Evolutionary conservation across 2,113 vertebrate species (phyloP).

Genomic region (Caranx melampygus): DNA sequence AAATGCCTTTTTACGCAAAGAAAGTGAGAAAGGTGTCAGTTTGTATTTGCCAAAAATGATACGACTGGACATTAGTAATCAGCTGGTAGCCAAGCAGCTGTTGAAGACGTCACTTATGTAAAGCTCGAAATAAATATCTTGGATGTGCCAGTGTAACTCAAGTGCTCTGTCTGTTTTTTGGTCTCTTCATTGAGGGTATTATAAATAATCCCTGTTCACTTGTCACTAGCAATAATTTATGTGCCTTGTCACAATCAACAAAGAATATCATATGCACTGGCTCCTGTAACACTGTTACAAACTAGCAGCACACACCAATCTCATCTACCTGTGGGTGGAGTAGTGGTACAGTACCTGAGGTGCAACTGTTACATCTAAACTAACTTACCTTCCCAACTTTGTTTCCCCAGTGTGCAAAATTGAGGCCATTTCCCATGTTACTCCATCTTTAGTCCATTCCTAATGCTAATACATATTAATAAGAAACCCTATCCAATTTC

Average conservation of each 20-base stretch:
- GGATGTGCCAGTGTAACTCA: background rate
- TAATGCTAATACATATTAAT: slow-evolving; percentile 67
- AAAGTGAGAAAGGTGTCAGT: background rate
- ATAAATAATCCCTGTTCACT: background rate
- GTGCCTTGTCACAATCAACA: background rate
- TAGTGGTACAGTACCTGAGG: too few relatives aligned
- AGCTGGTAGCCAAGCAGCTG: slow-evolving; percentile 2
- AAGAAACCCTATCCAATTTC: slow-evolving; percentile 61
- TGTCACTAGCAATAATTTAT: background rate
- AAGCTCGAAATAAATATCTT: background rate
- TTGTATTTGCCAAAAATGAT: background rate
- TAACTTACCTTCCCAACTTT: slow-evolving; percentile 23
- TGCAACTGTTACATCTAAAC: background rate
- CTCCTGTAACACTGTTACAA: background rate
- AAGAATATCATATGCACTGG: background rate
- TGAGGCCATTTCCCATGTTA: slow-evolving; percentile 26
- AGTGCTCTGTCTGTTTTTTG: background rate
- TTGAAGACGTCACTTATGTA: background rate
- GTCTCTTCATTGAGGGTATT: background rate
- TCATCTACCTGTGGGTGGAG: too few relatives aligned
- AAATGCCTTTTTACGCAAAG: background rate
- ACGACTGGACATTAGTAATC: background rate
- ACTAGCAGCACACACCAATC: background rate
- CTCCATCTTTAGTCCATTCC: slow-evolving; percentile 34
- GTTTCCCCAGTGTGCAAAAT: slow-evolving; percentile 29